Evolutionary conservation across 1,140 invertebrate genomes (phyloP).

Genomic region (Lordiphosa collinella): DNA sequence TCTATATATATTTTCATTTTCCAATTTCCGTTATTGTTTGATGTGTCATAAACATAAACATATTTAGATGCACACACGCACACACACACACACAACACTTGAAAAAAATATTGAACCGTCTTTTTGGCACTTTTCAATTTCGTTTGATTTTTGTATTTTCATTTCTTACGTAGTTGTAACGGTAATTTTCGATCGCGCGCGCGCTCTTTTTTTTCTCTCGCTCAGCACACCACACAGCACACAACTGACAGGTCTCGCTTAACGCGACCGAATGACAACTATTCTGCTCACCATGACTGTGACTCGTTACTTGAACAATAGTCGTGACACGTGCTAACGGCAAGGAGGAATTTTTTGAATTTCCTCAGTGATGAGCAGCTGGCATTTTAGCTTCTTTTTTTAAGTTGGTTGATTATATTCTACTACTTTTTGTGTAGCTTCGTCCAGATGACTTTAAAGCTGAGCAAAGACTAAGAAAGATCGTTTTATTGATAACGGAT

Average conservation of each 20-base stretch:
- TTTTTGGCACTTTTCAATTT: conserved; percentile 11
- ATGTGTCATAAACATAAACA: conserved; percentile 2
- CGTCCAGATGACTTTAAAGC: too few relatives aligned
- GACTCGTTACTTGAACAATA: background rate
- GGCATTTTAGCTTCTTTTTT: background rate
- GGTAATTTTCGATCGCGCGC: conserved; percentile 19
- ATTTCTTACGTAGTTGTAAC: background rate
- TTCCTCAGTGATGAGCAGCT: background rate
- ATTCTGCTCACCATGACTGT: background rate
- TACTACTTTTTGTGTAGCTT: too few relatives aligned
- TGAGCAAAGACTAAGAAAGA: too few relatives aligned
- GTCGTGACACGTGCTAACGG: too few relatives aligned
- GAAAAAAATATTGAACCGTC: background rate
- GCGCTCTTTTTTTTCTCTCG: background rate
- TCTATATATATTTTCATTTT: conserved; percentile 1
- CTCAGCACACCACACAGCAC: conserved; percentile 4
- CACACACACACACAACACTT: background rate
- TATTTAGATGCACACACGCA: background rate
- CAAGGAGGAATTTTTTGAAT: too few relatives aligned
- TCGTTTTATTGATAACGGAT: too few relatives aligned
- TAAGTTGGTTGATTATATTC: too few relatives aligned
- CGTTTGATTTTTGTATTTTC: conserved; percentile 20
- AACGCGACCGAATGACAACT: conserved; percentile 15
- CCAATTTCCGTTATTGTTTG: conserved; percentile 1
- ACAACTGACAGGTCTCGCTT: conserved; percentile 8